Evolutionary conservation across 2,113 vertebrate species (phyloP).

Genomic region (Orientallactaga bullata): DNA sequence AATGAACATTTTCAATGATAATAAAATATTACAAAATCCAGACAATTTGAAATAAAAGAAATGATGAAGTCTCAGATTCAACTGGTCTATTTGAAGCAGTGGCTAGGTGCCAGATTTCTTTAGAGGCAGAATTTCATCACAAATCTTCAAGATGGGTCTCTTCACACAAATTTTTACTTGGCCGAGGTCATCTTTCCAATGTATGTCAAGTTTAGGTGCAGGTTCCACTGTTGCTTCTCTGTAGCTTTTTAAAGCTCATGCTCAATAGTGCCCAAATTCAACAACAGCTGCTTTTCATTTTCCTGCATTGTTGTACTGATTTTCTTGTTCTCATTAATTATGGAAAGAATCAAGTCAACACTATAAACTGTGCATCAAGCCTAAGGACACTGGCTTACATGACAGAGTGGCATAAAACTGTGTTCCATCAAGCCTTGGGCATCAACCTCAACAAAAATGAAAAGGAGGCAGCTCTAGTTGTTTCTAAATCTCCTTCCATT

Average conservation of each 20-base stretch:
- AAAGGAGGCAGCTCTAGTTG: conserved; percentile 18
- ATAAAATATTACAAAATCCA: background rate
- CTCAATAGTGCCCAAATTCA: background rate
- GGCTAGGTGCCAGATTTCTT: background rate
- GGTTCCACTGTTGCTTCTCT: background rate
- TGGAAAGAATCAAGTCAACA: conserved; percentile 40
- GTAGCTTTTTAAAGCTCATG: background rate
- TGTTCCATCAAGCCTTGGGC: conserved; percentile 40
- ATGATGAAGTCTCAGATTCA: conserved; percentile 31
- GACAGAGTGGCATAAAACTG: conserved; percentile 27
- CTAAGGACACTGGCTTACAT: background rate
- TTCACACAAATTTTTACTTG: background rate
- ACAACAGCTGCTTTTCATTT: background rate
- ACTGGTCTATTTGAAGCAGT: background rate
- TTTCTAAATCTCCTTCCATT: conserved; percentile 56
- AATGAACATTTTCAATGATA: background rate
- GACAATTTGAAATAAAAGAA: background rate
- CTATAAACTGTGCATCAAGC: background rate
- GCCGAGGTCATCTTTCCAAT: conserved; percentile 23
- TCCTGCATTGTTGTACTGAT: conserved; percentile 2
- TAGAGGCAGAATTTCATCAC: background rate
- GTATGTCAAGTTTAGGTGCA: background rate
- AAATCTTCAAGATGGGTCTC: background rate
- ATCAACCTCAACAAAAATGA: conserved; percentile 40
- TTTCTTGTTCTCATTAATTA: background rate